Evolutionary conservation across 2,888 invertebrate genomes (phyloP).

Genomic region (Agrotis puta): DNA sequence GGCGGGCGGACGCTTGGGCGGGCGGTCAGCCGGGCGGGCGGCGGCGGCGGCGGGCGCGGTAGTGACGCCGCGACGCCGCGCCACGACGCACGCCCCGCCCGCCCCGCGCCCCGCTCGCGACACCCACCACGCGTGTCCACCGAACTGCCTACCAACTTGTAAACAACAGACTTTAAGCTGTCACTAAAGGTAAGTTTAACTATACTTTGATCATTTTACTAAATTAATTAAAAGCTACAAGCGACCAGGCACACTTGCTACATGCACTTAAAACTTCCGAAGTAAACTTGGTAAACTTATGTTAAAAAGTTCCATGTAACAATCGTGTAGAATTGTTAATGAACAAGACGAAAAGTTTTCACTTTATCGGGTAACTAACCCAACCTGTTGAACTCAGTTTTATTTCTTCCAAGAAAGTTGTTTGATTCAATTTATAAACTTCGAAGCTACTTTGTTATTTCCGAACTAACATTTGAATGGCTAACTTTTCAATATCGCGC

Average conservation of each 20-base stretch:
- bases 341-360: constrained; percentile 66
- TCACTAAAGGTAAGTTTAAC: constrained; percentile 53
- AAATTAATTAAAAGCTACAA: neutral
- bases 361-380: constrained; percentile 66
- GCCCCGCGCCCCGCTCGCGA: constrained; percentile 62
- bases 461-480: constrained; percentile 53
- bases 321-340: constrained; percentile 51
- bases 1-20: constrained; percentile 74
- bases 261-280: constrained; percentile 48
- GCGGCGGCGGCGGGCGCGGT: constrained; percentile 80
- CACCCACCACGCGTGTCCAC: constrained; percentile 57
- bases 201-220: neutral
- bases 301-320: constrained; percentile 28
- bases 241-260: constrained; percentile 1
- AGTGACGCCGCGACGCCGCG: constrained; percentile 84
- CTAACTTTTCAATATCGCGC: constrained; percentile 54
- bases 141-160: constrained; percentile 49
- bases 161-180: constrained; percentile 43
- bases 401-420: constrained; percentile 61
- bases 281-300: constrained; percentile 36
- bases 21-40: constrained; percentile 66
- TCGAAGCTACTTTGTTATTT: constrained; percentile 48
- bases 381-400: constrained; percentile 79
- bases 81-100: constrained; percentile 82
- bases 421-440: constrained; percentile 65